phyloP scores from a whole-genome alignment of 1,140 invertebrate genomes.

The Ctenoplectra terminalis region DNA sequence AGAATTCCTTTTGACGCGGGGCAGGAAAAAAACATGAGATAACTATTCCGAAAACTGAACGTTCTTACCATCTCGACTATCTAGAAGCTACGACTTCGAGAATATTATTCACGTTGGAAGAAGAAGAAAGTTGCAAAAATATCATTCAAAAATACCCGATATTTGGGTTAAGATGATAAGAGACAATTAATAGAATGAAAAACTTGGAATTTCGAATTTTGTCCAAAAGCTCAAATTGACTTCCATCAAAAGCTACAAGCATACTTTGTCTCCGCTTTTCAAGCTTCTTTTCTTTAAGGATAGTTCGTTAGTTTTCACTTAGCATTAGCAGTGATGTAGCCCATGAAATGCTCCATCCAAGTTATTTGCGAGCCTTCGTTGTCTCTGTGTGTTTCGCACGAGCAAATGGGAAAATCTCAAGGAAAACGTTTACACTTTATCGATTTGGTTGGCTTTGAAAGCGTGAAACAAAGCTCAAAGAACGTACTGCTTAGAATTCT shows the following conservation, averaged over 20 bases:
- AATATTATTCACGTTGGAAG: background rate
- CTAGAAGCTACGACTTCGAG: too few species aligned
- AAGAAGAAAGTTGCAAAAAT: background rate
- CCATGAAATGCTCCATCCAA: conserved; percentile 67
- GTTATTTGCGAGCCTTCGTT: conserved; percentile 11
- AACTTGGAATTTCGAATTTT: too few species aligned
- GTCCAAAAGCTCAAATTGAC: conserved; percentile 48
- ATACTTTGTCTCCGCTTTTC: conserved; percentile 33
- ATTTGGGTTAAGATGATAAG: background rate
- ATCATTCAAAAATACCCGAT: too few species aligned
- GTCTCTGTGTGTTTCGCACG: background rate
- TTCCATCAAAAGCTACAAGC: conserved; percentile 65
- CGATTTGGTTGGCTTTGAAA: background rate
- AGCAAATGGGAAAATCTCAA: background rate
- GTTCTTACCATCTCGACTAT: too few species aligned
- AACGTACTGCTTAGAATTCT: background rate
- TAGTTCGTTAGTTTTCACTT: conserved; percentile 73
- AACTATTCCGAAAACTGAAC: background rate
- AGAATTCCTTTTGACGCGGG: conserved; percentile 30
- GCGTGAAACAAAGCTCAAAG: background rate
- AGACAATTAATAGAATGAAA: background rate
- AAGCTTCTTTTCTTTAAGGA: conserved; percentile 55
- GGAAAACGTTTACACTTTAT: background rate
- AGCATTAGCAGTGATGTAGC: conserved; percentile 73
- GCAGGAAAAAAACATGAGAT: background rate